Conservation (phyloP, 2,888 invertebrate species). For the Drosophila macrospina region DNA sequence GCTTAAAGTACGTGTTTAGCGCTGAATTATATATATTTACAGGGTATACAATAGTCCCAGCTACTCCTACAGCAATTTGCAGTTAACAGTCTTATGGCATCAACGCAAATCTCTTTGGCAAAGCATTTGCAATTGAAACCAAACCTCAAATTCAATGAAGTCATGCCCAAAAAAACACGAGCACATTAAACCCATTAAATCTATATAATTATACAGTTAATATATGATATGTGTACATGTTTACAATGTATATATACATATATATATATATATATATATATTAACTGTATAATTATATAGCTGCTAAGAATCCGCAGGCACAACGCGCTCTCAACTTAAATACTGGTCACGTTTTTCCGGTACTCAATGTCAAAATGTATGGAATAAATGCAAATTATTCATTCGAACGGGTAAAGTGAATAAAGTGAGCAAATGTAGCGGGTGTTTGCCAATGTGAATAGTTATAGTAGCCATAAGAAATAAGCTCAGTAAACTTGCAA, state of each 20-base stretch:
- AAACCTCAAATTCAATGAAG: conserved; percentile 1
- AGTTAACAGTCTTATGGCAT: too few species aligned
- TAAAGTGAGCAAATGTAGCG: neutral
- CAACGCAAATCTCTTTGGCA: neutral
- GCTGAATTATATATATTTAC: too few species aligned
- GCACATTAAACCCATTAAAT: conserved; percentile 6
- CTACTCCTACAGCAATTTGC: too few species aligned
- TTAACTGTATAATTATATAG: conserved; percentile 23
- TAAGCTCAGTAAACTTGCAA: too few species aligned
- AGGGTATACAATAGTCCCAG: too few species aligned
- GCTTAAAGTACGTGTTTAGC: too few species aligned
- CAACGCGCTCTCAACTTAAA: conserved; percentile 33
- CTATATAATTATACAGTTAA: conserved; percentile 17
- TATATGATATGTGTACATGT: conserved; percentile 4
- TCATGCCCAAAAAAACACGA: conserved; percentile 12
- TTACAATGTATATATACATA: too few species aligned
- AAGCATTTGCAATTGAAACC: neutral
- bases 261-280: too few species aligned
- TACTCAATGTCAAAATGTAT: conserved; percentile 53
- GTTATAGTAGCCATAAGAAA: too few species aligned
- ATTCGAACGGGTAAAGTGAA: neutral
- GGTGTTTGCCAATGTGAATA: neutral
- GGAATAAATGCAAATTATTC: conserved; percentile 54
- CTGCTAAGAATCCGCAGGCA: conserved; percentile 27
- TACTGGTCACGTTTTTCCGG: conserved; percentile 77